A percentile compares a stretch with the other conserved stretches of the same genome.
phyloP scores from a whole-genome alignment of 1,140 invertebrate species.

The Branchinecta lindahli region DNA sequence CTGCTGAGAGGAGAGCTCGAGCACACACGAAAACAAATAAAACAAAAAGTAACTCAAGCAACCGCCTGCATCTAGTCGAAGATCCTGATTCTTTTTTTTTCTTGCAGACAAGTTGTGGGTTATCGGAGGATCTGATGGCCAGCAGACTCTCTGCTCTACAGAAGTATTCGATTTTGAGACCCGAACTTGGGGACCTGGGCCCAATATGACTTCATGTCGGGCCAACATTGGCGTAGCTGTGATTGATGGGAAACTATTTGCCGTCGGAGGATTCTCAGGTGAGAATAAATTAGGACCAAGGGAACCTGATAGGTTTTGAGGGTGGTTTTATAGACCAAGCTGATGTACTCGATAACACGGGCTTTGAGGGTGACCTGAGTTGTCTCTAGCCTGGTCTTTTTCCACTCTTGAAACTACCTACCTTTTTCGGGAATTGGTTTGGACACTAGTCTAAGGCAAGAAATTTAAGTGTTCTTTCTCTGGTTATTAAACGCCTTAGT shows the following conservation, averaged over 20 bases:
- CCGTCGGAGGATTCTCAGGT: slow-evolving; percentile 61
- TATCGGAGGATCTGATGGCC: slow-evolving; percentile 55
- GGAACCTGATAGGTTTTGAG: neutral
- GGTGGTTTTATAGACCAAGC: neutral
- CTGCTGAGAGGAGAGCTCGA: no score
- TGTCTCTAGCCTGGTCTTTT: no score
- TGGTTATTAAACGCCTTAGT: no score
- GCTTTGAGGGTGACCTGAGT: no score
- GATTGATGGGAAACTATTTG: slow-evolving; percentile 51
- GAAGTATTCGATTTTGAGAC: slow-evolving; percentile 47
- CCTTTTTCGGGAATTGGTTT: no score
- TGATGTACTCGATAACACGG: no score
- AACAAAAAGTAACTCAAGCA: no score
- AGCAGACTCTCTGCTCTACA: slow-evolving; percentile 46
- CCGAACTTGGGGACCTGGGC: slow-evolving; percentile 47
- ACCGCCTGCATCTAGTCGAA: no score
- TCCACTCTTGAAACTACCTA: no score
- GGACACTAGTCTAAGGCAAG: no score
- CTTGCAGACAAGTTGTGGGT: slow-evolving; percentile 41
- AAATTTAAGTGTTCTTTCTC: no score
- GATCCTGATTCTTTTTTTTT: neutral
- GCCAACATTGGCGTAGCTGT: slow-evolving; percentile 56
- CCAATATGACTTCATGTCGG: slow-evolving; percentile 45
- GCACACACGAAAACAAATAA: no score
- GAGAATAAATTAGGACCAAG: slow-evolving; percentile 18